A percentile compares a stretch with the other conserved stretches of the same genome.
Conservation (phyloP, 2,888 invertebrate species). For the Ormyrus pomaceus region DNA sequence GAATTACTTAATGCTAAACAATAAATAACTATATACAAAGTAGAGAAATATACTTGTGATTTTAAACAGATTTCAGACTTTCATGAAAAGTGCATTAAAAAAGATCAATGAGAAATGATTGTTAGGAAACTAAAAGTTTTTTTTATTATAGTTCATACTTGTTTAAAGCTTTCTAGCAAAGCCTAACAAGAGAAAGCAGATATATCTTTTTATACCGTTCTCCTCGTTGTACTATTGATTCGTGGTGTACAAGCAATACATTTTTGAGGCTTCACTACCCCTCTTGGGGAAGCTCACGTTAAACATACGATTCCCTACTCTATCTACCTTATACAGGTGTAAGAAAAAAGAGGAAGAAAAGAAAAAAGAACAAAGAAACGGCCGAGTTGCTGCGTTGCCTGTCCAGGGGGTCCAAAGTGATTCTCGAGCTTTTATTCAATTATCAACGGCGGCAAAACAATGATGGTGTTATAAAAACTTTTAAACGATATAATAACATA, state of each 20-base stretch:
- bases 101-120: background rate
- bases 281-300: conserved; percentile 68
- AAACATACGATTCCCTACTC: conserved; percentile 68
- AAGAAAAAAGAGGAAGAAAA: conserved; percentile 61
- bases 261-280: conserved; percentile 71
- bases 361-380: conserved; percentile 60
- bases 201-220: conserved; percentile 55
- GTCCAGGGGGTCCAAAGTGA: conserved; percentile 24
- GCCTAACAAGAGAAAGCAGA: conserved; percentile 52
- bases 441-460: background rate
- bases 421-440: conserved; percentile 16
- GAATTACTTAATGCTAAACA: too few relatives aligned
- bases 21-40: too few relatives aligned
- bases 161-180: conserved; percentile 39
- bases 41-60: too few relatives aligned
- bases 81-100: too few relatives aligned
- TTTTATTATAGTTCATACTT: conserved; percentile 1
- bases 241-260: conserved; percentile 70
- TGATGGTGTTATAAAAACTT: conserved; percentile 19
- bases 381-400: conserved; percentile 61
- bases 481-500: conserved; percentile 15
- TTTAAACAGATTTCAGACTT: too few relatives aligned
- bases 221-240: conserved; percentile 68
- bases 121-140: background rate
- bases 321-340: conserved; percentile 67